Evolutionary conservation across 2,113 vertebrate genomes (phyloP).

Genomic region (Cyprinus carpio): DNA sequence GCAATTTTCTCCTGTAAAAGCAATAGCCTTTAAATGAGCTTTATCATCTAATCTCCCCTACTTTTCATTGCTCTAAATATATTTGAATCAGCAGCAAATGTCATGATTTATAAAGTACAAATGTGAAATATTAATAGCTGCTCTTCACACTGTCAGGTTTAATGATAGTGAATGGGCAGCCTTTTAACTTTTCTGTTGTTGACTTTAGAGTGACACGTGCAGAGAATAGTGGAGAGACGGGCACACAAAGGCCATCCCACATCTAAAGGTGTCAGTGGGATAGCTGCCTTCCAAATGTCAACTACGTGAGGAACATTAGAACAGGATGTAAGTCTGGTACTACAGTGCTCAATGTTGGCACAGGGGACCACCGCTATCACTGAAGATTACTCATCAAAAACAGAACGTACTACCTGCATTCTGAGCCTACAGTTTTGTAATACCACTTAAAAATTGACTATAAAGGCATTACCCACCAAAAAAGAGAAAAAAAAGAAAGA

Average conservation of each 20-base stretch:
- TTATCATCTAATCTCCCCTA: not conserved
- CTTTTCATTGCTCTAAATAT: not conserved
- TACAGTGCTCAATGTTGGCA: slow-evolving; percentile 29
- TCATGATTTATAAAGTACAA: slow-evolving; percentile 62
- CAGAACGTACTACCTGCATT: not conserved
- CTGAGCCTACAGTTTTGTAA: not conserved
- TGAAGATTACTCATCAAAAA: not conserved
- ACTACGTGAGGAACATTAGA: slow-evolving; percentile 74
- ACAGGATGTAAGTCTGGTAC: slow-evolving; percentile 57
- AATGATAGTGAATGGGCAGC: slow-evolving; percentile 66
- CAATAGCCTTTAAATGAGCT: slow-evolving; percentile 9
- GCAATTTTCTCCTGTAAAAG: not conserved
- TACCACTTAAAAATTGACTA: no score
- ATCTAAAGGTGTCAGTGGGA: slow-evolving; percentile 71
- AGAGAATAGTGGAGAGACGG: slow-evolving; percentile 53
- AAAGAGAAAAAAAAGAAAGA: no score
- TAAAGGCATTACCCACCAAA: no score
- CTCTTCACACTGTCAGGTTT: slow-evolving; percentile 56
- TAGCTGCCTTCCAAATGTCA: slow-evolving; percentile 75
- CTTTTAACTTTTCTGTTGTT: slow-evolving; percentile 68
- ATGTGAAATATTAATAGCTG: slow-evolving; percentile 63
- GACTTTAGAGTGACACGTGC: slow-evolving; percentile 67
- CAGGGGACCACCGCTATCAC: not conserved
- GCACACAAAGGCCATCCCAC: slow-evolving; percentile 61
- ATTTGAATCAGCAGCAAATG: slow-evolving; percentile 55